Evolutionary conservation across 2,113 vertebrate species (phyloP).

Genomic region (Garra rufa): DNA sequence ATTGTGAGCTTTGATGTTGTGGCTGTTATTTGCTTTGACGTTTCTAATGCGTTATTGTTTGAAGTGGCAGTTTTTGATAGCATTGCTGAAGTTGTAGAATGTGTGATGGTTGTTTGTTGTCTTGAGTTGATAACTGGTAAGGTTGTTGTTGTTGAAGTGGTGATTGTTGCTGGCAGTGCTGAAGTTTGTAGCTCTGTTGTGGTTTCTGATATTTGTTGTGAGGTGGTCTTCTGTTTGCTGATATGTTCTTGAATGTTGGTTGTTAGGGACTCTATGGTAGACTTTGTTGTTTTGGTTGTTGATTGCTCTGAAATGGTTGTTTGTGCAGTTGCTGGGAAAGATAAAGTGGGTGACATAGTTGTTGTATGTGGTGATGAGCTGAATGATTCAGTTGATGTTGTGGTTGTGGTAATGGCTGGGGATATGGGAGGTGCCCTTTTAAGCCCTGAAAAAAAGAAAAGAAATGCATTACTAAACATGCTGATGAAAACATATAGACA

Average conservation of each 20-base stretch:
- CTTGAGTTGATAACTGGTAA: background rate
- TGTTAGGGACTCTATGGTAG: background rate
- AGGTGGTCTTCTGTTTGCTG: background rate
- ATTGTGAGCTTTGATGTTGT: background rate
- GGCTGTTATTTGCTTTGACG: background rate
- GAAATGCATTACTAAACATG: background rate
- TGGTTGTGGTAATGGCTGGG: conserved; percentile 8
- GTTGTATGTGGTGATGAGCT: background rate
- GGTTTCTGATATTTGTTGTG: background rate
- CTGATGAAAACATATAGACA: background rate
- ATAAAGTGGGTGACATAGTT: background rate
- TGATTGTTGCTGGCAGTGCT: background rate
- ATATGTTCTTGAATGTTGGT: background rate
- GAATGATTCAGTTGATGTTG: conserved; percentile 4
- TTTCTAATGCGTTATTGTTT: background rate
- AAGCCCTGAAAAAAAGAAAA: background rate
- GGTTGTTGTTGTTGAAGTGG: background rate
- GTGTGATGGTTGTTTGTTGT: background rate
- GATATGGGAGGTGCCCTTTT: conserved; percentile 2
- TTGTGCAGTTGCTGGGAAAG: background rate
- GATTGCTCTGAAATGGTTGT: background rate
- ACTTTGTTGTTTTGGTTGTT: background rate
- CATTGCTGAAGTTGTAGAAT: background rate
- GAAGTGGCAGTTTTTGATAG: background rate
- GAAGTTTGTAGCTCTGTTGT: background rate